phyloP scores from a whole-genome alignment of 1,140 invertebrate species.

The Pseudachorutes palmiensis region DNA sequence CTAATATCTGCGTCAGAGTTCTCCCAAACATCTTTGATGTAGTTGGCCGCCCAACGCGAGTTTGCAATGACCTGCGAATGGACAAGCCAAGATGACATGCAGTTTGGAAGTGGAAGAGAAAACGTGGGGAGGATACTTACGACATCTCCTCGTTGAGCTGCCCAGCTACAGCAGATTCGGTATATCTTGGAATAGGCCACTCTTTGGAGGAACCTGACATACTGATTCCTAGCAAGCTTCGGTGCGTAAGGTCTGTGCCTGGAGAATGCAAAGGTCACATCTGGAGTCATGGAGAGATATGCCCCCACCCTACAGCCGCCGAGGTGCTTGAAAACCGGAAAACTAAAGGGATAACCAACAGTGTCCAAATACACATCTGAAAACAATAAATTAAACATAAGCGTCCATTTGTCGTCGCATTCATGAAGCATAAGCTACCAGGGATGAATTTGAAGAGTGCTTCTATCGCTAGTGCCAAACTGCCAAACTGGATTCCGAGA shows the following conservation, averaged over 20 bases:
- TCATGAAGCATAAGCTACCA: constrained; percentile 44
- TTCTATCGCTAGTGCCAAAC: constrained; percentile 76
- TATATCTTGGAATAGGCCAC: constrained; percentile 85
- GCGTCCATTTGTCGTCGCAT: neutral
- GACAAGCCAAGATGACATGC: neutral
- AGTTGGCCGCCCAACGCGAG: constrained; percentile 91
- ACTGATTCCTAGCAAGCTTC: constrained; percentile 45
- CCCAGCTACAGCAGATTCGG: constrained; percentile 74
- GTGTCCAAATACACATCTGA: constrained; percentile 88
- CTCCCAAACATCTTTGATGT: constrained; percentile 80
- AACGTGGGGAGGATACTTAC: neutral
- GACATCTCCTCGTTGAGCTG: constrained; percentile 71
- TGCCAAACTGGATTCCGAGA: constrained; percentile 87
- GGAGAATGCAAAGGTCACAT: constrained; percentile 79
- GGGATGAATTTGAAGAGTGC: constrained; percentile 70
- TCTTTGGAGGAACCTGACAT: constrained; percentile 69
- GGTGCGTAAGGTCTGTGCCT: constrained; percentile 43
- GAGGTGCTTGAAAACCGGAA: constrained; percentile 78
- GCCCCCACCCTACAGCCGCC: constrained; percentile 65
- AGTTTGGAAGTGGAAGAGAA: neutral
- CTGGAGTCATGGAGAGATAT: constrained; percentile 87
- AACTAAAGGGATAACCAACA: constrained; percentile 89
- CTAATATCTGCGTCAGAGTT: constrained; percentile 57
- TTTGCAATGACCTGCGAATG: constrained; percentile 75
- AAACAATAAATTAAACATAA: constrained; percentile 5